Evolutionary conservation across 2,888 invertebrate genomes (phyloP).

Genomic region (Brachypterus glaber): DNA sequence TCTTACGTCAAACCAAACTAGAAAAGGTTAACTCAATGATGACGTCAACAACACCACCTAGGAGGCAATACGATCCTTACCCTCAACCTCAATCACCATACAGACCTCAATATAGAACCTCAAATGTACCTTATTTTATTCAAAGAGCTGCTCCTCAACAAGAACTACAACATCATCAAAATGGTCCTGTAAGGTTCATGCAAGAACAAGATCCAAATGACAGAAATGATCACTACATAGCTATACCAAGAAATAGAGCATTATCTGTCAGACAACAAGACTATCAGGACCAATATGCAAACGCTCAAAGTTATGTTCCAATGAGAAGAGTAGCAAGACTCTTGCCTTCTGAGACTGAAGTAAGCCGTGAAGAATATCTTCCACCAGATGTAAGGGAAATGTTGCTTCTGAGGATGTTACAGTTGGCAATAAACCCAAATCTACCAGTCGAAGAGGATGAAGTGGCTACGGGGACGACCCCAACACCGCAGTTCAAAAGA

Average conservation of each 20-base stretch:
- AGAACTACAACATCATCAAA: conserved; percentile 7
- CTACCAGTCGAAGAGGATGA: conserved; percentile 35
- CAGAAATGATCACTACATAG: conserved; percentile 16
- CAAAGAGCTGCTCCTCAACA: conserved; percentile 15
- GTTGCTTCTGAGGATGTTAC: conserved; percentile 59
- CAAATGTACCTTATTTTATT: conserved; percentile 22
- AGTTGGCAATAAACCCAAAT: conserved; percentile 60
- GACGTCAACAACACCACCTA: conserved; percentile 34
- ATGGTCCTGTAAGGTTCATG: conserved; percentile 21
- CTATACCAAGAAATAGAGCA: conserved; percentile 13
- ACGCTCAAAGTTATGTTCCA: conserved; percentile 28
- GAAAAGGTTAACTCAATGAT: conserved; percentile 46
- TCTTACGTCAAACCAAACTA: conserved; percentile 52
- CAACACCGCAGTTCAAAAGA: conserved; percentile 44
- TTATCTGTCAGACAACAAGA: conserved; percentile 14
- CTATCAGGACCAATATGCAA: conserved; percentile 22
- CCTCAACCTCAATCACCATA: conserved; percentile 13
- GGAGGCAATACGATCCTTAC: conserved; percentile 5
- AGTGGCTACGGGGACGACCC: conserved; percentile 34
- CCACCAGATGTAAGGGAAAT: conserved; percentile 64
- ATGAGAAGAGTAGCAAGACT: conserved; percentile 34
- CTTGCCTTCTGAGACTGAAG: conserved; percentile 21
- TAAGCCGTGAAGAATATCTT: conserved; percentile 47
- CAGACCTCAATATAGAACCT: conserved; percentile 16
- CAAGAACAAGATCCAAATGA: conserved; percentile 12